A percentile compares a stretch with the other conserved stretches of the same genome.
These are phyloP conservation scores for Drosophila stalkeri DNA, from an alignment of 2,888 invertebrate genomes.

Conservation along the genomic window DNA sequence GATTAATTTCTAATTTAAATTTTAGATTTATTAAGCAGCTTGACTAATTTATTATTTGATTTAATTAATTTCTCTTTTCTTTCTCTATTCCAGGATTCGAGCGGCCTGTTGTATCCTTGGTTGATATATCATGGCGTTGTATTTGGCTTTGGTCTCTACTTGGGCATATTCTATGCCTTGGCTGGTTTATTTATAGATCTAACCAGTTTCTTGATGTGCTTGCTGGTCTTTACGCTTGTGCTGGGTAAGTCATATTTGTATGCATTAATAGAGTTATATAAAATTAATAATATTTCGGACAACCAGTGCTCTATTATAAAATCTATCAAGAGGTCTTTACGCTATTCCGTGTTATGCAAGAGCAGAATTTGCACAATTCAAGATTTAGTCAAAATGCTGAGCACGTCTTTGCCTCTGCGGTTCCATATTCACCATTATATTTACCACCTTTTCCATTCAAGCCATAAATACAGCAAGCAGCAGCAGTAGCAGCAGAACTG, in stretches of 20 bases:
- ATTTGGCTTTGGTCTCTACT: constrained; percentile 68
- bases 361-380: constrained; percentile 29
- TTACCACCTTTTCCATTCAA: constrained; percentile 56
- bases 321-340: constrained; percentile 73
- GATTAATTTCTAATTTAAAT: too few relatives aligned
- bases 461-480: constrained; percentile 18
- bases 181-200: constrained; percentile 71
- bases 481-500: background rate
- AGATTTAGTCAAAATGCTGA: constrained; percentile 53
- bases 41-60: too few relatives aligned
- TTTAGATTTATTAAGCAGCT: too few relatives aligned
- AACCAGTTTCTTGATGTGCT: constrained; percentile 66
- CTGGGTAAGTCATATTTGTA: constrained; percentile 49
- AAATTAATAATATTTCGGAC: background rate
- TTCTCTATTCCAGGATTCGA: constrained; percentile 46
- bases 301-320: constrained; percentile 72
- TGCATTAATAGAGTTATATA: background rate
- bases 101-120: constrained; percentile 72
- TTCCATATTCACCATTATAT: constrained; percentile 59
- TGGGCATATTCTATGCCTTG: constrained; percentile 65
- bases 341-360: constrained; percentile 69
- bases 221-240: constrained; percentile 58
- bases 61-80: too few relatives aligned
- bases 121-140: constrained; percentile 71
- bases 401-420: constrained; percentile 35